Percentiles rank a stretch among this genome's conserved stretches.
phyloP scores from a whole-genome alignment of 64 coral and sea anemone genomes.

The Orbicella faveolata region DNA sequence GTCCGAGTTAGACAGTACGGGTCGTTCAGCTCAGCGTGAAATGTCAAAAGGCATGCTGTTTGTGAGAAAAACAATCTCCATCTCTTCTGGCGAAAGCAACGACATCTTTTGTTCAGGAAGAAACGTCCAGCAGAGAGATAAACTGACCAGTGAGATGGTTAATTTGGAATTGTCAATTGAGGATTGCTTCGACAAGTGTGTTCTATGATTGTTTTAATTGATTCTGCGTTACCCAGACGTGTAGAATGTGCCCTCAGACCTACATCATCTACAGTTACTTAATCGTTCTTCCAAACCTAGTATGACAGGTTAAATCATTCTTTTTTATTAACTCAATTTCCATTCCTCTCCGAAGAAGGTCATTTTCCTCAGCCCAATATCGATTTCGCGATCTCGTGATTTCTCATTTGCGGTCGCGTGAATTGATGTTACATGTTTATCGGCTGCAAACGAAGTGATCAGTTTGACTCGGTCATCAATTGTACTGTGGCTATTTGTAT shows the following conservation, averaged over 20 bases:
- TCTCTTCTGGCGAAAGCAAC: background rate
- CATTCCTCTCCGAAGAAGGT: background rate
- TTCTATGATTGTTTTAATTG: background rate
- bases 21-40: background rate
- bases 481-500: background rate
- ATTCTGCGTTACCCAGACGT: background rate
- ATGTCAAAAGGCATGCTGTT: conserved; percentile 7
- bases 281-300: background rate
- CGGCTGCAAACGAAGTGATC: background rate
- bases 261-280: background rate
- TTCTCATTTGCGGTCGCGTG: background rate
- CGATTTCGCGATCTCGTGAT: background rate
- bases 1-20: too few species aligned
- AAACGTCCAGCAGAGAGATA: conserved; percentile 12
- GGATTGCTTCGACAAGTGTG: background rate
- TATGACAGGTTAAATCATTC: background rate
- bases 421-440: background rate
- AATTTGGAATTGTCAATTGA: background rate
- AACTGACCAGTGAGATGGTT: background rate
- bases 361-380: background rate
- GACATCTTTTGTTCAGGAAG: background rate
- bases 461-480: background rate
- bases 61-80: background rate
- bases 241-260: background rate
- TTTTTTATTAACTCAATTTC: background rate